Evolutionary conservation across 2,797 vertebrate species (phyloP).

Genomic region (Lepidocolaptes lacrymiger): DNA sequence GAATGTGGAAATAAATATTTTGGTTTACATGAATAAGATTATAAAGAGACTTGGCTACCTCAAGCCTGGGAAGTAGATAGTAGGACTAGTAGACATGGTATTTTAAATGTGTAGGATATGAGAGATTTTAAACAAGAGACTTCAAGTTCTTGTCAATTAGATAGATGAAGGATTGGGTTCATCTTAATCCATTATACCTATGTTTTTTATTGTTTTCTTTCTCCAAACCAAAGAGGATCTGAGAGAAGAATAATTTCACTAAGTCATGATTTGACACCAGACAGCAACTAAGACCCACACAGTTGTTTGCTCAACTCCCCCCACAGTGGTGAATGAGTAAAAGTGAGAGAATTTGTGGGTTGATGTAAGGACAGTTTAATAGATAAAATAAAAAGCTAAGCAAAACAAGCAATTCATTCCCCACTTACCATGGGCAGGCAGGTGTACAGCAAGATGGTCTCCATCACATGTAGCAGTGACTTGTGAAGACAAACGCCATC

Average conservation of each 20-base stretch:
- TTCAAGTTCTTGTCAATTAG: neutral
- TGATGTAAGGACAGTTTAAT: neutral
- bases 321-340: neutral
- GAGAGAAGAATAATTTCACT: neutral
- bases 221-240: neutral
- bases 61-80: neutral
- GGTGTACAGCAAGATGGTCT: neutral
- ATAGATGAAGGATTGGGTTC: neutral
- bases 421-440: neutral
- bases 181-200: neutral
- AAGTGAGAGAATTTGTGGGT: neutral
- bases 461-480: neutral
- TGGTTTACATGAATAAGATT: neutral
- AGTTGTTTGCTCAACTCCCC: neutral
- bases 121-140: neutral
- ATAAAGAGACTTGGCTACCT: neutral
- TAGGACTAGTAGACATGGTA: neutral
- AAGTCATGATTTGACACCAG: neutral
- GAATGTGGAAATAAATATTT: constrained; percentile 13
- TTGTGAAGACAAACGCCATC: neutral
- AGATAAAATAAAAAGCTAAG: neutral
- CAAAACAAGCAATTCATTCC: neutral
- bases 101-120: neutral
- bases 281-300: neutral
- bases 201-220: neutral